Conservation (phyloP, 2,888 invertebrate species). For the Leucophenga maculata region DNA sequence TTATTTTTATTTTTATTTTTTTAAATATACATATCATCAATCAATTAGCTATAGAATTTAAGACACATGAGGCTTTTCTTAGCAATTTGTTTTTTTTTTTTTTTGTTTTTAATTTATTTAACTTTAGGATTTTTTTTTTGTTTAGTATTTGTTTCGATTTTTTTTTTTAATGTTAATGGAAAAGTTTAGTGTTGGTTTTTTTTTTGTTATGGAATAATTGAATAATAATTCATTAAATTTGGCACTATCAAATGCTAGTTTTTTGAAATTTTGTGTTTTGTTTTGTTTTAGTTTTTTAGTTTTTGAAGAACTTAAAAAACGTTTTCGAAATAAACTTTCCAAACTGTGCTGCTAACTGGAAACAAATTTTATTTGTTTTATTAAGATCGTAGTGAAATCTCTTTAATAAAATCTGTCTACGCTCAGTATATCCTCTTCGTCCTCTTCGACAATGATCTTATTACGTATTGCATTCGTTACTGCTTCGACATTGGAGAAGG, state of each 20-base stretch:
- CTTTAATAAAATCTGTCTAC: slow-evolving; percentile 71
- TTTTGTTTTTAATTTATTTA: slow-evolving; percentile 35
- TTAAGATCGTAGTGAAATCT: slow-evolving; percentile 61
- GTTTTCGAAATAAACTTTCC: neutral
- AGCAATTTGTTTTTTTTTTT: slow-evolving; percentile 52
- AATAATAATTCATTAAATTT: slow-evolving; percentile 35
- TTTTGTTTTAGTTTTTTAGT: slow-evolving; percentile 34
- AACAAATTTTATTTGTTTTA: slow-evolving; percentile 12
- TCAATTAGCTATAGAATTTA: slow-evolving; percentile 69
- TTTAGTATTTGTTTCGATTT: slow-evolving; percentile 46
- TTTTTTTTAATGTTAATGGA: slow-evolving; percentile 24
- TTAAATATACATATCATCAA: slow-evolving; percentile 59
- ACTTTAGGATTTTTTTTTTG: slow-evolving; percentile 32
- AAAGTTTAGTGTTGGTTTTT: slow-evolving; percentile 19
- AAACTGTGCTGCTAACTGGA: neutral
- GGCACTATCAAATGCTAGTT: slow-evolving; percentile 47
- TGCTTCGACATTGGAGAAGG: slow-evolving; percentile 56
- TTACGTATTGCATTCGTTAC: slow-evolving; percentile 66
- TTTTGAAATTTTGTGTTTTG: slow-evolving; percentile 18
- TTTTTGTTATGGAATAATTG: slow-evolving; percentile 19
- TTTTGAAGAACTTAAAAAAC: neutral
- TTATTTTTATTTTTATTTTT: slow-evolving; percentile 31
- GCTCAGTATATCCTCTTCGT: slow-evolving; percentile 68
- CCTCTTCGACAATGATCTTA: slow-evolving; percentile 66
- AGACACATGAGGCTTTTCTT: slow-evolving; percentile 72